Evolutionary conservation across 2,888 invertebrate species (phyloP).

Genomic region (Drosophila lutescens): DNA sequence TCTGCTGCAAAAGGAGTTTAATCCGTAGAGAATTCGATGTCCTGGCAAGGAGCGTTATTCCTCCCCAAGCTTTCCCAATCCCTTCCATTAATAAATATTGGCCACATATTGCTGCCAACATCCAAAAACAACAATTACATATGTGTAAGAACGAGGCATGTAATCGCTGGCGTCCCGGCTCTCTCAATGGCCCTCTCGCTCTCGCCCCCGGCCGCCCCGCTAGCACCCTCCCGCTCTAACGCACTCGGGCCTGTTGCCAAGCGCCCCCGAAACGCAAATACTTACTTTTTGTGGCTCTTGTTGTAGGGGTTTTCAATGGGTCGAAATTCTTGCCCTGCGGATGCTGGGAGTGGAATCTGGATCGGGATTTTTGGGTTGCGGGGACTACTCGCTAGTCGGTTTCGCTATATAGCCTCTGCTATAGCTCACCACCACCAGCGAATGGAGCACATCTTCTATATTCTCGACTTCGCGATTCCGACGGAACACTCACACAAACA

Average conservation of each 20-base stretch:
- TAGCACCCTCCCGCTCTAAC: constrained; percentile 3
- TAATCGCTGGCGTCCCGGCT: constrained; percentile 41
- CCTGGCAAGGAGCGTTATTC: constrained; percentile 1
- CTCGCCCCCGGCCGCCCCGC: background rate
- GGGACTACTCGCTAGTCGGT: constrained; percentile 25
- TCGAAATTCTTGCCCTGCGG: constrained; percentile 15
- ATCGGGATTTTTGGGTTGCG: constrained; percentile 25
- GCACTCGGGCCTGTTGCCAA: constrained; percentile 75
- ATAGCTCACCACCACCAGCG: constrained; percentile 51
- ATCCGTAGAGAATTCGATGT: constrained; percentile 14
- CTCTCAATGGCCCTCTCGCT: constrained; percentile 17
- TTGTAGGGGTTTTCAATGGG: constrained; percentile 14
- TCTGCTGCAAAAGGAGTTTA: background rate
- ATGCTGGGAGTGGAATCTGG: constrained; percentile 20
- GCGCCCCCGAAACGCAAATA: constrained; percentile 61
- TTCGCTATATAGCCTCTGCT: constrained; percentile 39
- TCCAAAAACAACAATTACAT: constrained; percentile 1
- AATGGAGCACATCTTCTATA: constrained; percentile 72
- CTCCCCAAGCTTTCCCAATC: no score
- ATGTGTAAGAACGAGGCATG: constrained; percentile 20
- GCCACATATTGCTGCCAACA: constrained; percentile 23
- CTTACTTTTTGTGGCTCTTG: constrained; percentile 63
- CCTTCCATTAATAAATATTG: constrained; percentile 22
- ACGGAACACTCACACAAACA: constrained; percentile 66
- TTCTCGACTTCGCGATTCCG: constrained; percentile 68